Evolutionary conservation across 2,797 vertebrate genomes (phyloP), one percentile per base, ranked within the genome.

Genomic region (Crocidura indochinensis): DNA sequence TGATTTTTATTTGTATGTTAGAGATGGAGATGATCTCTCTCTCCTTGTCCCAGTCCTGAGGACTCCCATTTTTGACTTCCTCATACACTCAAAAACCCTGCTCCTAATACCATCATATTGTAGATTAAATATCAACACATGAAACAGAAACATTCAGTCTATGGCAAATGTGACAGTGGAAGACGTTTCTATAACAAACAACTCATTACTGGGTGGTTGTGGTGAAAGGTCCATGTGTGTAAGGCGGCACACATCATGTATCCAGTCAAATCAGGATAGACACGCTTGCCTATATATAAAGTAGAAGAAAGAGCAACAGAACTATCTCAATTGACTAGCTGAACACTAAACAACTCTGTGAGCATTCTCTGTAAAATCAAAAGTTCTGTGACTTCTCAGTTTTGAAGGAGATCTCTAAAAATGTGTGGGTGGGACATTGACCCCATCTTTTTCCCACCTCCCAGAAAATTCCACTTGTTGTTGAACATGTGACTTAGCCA

Each of bases 361-460:
- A 76, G 11, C 29, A 91, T 46, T 29, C 49, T 88, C 92, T 74
- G 10, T 90, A 69, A 91, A 60, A n/a, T 62, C 26, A n/a, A 68
- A 86, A 69, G 15, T 56, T 71, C 67, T 56, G 38, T 79, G 67
- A 31, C 49, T 12, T 75, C 53, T 73, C 65, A 12, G 27, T 51
- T 80, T 87, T 60, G 12, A 26, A 68, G 44, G 26, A 88, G 56
- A 44, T 3, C 65, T 2, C 3, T n/a, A 20, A 65, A 56, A n/a
- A 80, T 2, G 8, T 4, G 27, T 12, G 9, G 10, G 15, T 6
- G 5, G 62, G 51, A 91, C 93, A 27, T 26, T 2, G 69, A 9
- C 20, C 19, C n/a, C 1, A 17, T 75, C 51, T 17, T 7, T 38
- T 38, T 38, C 38, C 38, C 38, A 38, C 60, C 20, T 65, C 85